Evolutionary conservation across 1,140 invertebrate genomes (phyloP).

Genomic region (Procambarus virginalis): DNA sequence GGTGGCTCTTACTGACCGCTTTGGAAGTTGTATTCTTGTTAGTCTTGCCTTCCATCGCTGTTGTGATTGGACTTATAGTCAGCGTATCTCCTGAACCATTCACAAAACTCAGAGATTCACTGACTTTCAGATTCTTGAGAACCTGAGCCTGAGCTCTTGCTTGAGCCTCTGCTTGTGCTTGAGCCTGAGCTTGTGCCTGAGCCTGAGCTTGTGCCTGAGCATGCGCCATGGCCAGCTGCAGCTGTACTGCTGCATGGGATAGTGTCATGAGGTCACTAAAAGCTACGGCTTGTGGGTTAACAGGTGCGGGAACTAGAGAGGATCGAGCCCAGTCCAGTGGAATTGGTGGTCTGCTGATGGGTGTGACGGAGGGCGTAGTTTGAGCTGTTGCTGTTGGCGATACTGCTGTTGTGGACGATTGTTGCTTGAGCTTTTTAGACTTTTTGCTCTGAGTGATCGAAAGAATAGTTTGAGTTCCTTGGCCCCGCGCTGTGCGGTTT

Average conservation of each 20-base stretch:
- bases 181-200: slow-evolving; percentile 61
- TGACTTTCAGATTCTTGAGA: slow-evolving; percentile 59
- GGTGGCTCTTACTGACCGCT: slow-evolving; percentile 29
- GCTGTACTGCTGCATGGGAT: slow-evolving; percentile 68
- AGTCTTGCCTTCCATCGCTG: slow-evolving; percentile 1
- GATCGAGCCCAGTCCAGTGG: slow-evolving; percentile 58
- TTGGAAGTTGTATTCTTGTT: slow-evolving; percentile 40
- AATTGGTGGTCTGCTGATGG: slow-evolving; percentile 40
- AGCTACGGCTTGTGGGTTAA: slow-evolving; percentile 55
- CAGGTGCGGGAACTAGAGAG: slow-evolving; percentile 46
- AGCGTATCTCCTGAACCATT: slow-evolving; percentile 69
- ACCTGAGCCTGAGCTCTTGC: slow-evolving; percentile 47
- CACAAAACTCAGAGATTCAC: slow-evolving; percentile 65
- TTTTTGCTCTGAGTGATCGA: slow-evolving; percentile 68
- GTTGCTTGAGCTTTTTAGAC: slow-evolving; percentile 64
- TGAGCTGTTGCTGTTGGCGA: slow-evolving; percentile 40
- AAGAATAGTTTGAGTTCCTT: slow-evolving; percentile 68
- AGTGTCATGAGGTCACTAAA: slow-evolving; percentile 69
- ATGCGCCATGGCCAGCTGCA: slow-evolving; percentile 67
- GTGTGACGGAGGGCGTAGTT: slow-evolving; percentile 12
- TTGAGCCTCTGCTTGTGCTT: slow-evolving; percentile 54
- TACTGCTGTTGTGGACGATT: slow-evolving; percentile 17
- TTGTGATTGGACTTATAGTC: slow-evolving; percentile 66
- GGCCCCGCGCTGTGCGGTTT: slow-evolving; percentile 36
- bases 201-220: slow-evolving; percentile 69